Percentiles rank a stretch among this genome's conserved stretches.
These are phyloP conservation scores for Pterobdella sp. DNA, from an alignment of 2,888 invertebrate species.

Conservation along the genomic window DNA sequence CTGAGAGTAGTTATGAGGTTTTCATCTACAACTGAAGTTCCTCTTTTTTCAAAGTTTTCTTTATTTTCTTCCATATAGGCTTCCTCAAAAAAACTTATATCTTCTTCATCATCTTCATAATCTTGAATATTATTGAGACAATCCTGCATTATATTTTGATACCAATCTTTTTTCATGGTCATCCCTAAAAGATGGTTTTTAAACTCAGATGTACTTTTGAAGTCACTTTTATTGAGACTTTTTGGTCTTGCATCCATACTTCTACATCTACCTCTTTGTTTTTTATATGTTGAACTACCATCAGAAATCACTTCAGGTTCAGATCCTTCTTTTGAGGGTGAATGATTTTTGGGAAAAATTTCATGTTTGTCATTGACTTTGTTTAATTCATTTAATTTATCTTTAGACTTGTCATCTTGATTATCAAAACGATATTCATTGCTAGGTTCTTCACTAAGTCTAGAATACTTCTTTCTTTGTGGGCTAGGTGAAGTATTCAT, in stretches of 20 bases:
- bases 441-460: neutral
- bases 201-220: slow-evolving; percentile 25
- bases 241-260: slow-evolving; percentile 13
- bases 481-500: neutral
- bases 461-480: neutral
- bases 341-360: neutral
- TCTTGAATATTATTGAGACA: slow-evolving; percentile 17
- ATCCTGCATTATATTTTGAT: slow-evolving; percentile 26
- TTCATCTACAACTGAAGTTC: neutral
- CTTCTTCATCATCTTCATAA: neutral
- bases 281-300: neutral
- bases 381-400: neutral
- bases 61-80: neutral
- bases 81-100: neutral
- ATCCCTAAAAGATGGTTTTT: slow-evolving; percentile 26
- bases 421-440: neutral
- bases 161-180: slow-evolving; percentile 29
- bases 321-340: slow-evolving; percentile 16
- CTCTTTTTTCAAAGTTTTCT: neutral
- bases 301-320: neutral
- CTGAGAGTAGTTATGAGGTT: slow-evolving; percentile 22
- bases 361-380: neutral
- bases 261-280: neutral
- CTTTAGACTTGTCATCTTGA: neutral
- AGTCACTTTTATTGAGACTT: slow-evolving; percentile 27